Evolutionary conservation across 2,888 invertebrate species (phyloP), one percentile per base, ranked within the genome.

Genomic region (Heliconius sara): DNA sequence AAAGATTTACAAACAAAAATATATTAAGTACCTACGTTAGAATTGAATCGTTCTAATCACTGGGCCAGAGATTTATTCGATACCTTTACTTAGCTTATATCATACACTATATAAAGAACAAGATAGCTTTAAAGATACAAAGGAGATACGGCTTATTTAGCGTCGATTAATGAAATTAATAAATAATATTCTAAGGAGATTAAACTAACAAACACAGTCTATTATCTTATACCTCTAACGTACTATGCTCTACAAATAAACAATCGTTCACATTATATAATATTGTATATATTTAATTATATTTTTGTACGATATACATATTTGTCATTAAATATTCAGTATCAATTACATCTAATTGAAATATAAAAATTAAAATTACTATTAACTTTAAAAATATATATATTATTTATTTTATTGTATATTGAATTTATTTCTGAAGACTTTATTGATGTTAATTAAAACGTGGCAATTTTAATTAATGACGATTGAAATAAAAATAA

Each of bases 121-220:
- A 65, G 27, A 39, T n/a, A 73, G 60, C 73, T 73, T 60, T 73
- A 73, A 73, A n/a, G n/a, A 73, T 72, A 34, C 72, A 57, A 72
- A 60, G 22, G 22, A 13, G 30, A 72, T 57, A 30, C 16, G n/a
- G 6, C 25, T 70, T 72, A 13, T 57, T 60, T 60, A 12, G 13
- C n/a, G 57, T 34, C 22, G 7, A 57, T 34, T 72, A 72, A 5
- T 72, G 72, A 72, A 72, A 34, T n/a, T 57, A 30, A 16, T 27
- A 71, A 71, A 47, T 47, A 47, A 47, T 72, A 52, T 30, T 57
- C n/a, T 57, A 57, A 72, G 34, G 30, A 57, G 30, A 30, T 57
- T 34, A 30, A 5, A n/a, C 12, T 30, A 22, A 57, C 25, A 25
- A 60, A 52, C 13, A 25, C 2, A 34, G 25, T 43, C 25, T 25